Conservation (phyloP, 2,113 vertebrate species). For the Riparia riparia region DNA sequence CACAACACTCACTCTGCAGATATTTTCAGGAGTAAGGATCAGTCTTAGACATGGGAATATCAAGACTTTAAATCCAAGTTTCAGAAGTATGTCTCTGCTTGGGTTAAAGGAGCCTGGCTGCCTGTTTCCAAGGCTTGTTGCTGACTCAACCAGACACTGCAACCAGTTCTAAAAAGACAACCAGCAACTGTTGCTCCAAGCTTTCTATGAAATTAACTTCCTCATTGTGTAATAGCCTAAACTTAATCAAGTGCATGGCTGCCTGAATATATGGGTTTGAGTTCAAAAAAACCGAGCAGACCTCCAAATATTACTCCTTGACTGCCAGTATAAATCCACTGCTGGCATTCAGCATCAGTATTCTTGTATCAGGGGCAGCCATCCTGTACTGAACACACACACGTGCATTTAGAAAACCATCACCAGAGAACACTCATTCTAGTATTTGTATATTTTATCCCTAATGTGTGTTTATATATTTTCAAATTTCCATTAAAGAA, state of each 20-base stretch:
- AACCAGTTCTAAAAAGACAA: neutral
- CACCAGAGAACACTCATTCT: neutral
- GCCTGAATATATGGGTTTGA: neutral
- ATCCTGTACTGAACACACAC: neutral
- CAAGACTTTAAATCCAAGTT: neutral
- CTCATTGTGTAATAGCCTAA: neutral
- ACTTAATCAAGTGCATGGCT: neutral
- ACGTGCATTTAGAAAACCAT: neutral
- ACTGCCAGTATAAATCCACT: neutral
- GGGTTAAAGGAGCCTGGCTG: neutral
- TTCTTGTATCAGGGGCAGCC: neutral
- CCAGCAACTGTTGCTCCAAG: neutral
- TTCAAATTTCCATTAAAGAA: neutral
- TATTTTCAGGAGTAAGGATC: neutral
- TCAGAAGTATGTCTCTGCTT: neutral
- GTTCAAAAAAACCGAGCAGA: neutral
- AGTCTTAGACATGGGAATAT: neutral
- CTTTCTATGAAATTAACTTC: neutral
- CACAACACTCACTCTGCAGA: neutral
- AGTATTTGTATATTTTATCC: neutral
- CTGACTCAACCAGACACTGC: neutral
- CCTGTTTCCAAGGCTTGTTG: neutral
- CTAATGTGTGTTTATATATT: rapidly evolving
- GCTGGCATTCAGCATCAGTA: neutral
- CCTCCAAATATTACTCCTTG: neutral